phyloP scores from a whole-genome alignment of 2,888 invertebrate species.

The Cyclophora albipunctata region DNA sequence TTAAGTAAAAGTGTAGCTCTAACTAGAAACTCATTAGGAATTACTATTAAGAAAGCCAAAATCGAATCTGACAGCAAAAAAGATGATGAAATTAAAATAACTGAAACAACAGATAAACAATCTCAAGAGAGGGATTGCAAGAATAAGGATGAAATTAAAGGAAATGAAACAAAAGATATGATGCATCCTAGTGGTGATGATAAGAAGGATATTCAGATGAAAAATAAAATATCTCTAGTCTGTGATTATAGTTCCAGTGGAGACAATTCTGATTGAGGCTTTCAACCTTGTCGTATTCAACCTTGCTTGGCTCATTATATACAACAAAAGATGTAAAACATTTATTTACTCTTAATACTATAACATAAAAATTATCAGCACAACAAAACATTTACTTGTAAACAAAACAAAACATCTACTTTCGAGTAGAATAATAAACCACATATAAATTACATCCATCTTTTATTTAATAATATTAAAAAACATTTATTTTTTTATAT shows the following conservation, averaged over 20 bases:
- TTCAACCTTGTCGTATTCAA: too few relatives aligned
- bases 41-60: constrained; percentile 46
- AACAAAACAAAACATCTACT: too few relatives aligned
- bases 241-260: constrained; percentile 11
- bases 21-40: constrained; percentile 56
- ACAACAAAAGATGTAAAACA: too few relatives aligned
- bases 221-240: constrained; percentile 8
- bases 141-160: not conserved
- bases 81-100: constrained; percentile 1
- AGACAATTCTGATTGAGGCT: constrained; percentile 2
- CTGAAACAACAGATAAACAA: constrained; percentile 2
- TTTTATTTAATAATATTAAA: constrained; percentile 18
- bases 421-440: too few relatives aligned
- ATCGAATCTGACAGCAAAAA: not conserved
- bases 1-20: constrained; percentile 47
- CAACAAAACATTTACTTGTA: too few relatives aligned
- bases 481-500: constrained; percentile 19
- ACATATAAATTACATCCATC: constrained; percentile 11
- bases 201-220: constrained; percentile 1
- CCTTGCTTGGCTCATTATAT: too few relatives aligned
- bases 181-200: not conserved
- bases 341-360: too few relatives aligned
- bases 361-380: too few relatives aligned
- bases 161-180: not conserved
- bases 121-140: not conserved